Evolutionary conservation across 2,797 vertebrate genomes (phyloP).

Genomic region (Pelodytes ibericus): DNA sequence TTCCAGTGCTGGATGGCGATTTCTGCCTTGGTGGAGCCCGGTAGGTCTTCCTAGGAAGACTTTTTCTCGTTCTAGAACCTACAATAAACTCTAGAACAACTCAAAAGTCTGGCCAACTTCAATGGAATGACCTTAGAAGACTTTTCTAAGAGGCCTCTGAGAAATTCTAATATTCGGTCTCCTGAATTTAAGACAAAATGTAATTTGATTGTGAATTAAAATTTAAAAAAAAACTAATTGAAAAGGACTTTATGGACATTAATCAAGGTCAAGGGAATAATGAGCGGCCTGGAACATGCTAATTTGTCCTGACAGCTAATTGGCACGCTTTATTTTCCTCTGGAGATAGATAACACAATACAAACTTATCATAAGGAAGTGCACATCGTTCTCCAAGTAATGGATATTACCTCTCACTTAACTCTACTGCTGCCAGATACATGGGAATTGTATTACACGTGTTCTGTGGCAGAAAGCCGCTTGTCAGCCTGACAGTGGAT

Average conservation of each 20-base stretch:
- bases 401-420: not conserved
- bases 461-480: not conserved
- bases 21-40: too few species aligned
- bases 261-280: slow-evolving; percentile 40
- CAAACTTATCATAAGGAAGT: not conserved
- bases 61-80: too few species aligned
- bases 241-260: slow-evolving; percentile 30
- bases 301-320: slow-evolving; percentile 37
- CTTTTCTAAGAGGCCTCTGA: not conserved
- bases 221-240: slow-evolving; percentile 17
- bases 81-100: too few species aligned
- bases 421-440: not conserved
- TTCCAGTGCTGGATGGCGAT: too few species aligned
- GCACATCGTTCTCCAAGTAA: not conserved
- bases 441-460: too few species aligned
- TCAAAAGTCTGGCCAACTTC: too few species aligned
- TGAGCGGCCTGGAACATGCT: slow-evolving; percentile 18
- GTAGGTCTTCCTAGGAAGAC: too few species aligned
- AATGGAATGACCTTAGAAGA: not conserved
- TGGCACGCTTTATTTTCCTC: slow-evolving; percentile 31
- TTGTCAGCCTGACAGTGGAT: not conserved
- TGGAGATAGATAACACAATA: slow-evolving; percentile 34
- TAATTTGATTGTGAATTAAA: not conserved
- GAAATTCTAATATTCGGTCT: not conserved
- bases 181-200: slow-evolving; percentile 2